Evolutionary conservation across 2,797 vertebrate species (phyloP).

Genomic region (Rhadinocentrus ornatus): DNA sequence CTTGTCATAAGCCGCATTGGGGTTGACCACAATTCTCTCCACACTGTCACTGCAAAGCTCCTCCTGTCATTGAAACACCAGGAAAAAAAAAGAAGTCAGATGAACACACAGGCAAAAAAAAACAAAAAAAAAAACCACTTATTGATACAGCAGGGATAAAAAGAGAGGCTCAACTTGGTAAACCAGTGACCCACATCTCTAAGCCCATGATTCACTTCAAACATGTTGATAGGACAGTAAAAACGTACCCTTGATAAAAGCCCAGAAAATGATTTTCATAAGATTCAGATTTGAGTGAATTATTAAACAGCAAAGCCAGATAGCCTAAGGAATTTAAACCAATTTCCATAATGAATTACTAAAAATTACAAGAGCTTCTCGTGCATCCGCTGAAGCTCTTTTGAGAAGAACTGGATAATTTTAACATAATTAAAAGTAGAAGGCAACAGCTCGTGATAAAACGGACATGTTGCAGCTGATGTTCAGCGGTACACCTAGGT

Average conservation of each 20-base stretch:
- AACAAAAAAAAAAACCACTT: slow-evolving; percentile 19
- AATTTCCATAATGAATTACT: slow-evolving; percentile 29
- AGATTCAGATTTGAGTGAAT: slow-evolving; percentile 16
- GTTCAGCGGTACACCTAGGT: neutral
- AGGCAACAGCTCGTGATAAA: slow-evolving; percentile 26
- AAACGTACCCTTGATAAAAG: slow-evolving; percentile 42
- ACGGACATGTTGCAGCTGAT: slow-evolving; percentile 5
- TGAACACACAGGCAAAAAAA: too few species aligned
- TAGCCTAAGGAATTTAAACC: slow-evolving; percentile 33
- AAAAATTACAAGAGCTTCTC: slow-evolving; percentile 21
- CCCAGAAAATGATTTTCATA: slow-evolving; percentile 45
- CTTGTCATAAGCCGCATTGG: slow-evolving; percentile 97
- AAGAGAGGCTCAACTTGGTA: slow-evolving; percentile 11
- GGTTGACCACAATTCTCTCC: slow-evolving; percentile 97
- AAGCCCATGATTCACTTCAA: slow-evolving; percentile 40
- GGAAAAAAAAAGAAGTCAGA: slow-evolving; percentile 26
- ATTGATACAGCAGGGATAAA: slow-evolving; percentile 13
- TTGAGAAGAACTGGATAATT: slow-evolving; percentile 26
- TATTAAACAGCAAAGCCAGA: slow-evolving; percentile 22
- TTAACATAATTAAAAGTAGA: slow-evolving; percentile 27
- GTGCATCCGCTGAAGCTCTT: neutral
- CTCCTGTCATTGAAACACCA: slow-evolving; percentile 82
- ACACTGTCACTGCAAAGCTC: slow-evolving; percentile 97
- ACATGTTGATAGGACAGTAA: slow-evolving; percentile 28
- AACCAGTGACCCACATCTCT: slow-evolving; percentile 35